phyloP scores from a whole-genome alignment of 2,888 invertebrate species.

The Tetanocera ferruginea region DNA sequence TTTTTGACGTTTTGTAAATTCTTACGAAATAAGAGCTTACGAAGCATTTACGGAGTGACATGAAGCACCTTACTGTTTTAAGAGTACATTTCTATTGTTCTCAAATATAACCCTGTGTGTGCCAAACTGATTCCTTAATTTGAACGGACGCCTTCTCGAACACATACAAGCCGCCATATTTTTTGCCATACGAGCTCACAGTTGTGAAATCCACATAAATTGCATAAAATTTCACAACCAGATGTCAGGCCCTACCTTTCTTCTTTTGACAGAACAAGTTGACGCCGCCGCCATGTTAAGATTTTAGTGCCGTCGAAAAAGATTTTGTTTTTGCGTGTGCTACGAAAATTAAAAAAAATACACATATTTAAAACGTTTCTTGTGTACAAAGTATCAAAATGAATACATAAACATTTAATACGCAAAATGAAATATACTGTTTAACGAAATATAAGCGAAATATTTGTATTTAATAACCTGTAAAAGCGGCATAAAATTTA shows the following conservation, averaged over 20 bases:
- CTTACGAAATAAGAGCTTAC: too few relatives aligned
- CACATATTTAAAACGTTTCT: not conserved
- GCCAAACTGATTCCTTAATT: too few relatives aligned
- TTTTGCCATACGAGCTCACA: too few relatives aligned
- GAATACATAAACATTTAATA: not conserved
- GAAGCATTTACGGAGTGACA: too few relatives aligned
- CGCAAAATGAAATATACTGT: not conserved
- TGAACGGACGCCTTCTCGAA: too few relatives aligned
- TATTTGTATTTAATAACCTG: not conserved
- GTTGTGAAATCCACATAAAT: too few relatives aligned
- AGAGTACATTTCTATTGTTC: too few relatives aligned
- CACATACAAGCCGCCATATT: too few relatives aligned
- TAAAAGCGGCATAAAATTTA: not conserved
- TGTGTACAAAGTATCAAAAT: not conserved
- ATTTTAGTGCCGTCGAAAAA: not conserved
- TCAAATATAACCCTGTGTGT: too few relatives aligned
- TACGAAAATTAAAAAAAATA: not conserved
- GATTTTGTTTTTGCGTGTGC: not conserved
- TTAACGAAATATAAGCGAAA: not conserved
- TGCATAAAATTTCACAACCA: not conserved
- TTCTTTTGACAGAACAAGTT: not conserved
- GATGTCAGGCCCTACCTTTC: not conserved
- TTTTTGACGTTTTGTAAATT: too few relatives aligned
- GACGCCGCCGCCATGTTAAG: slow-evolving; percentile 5
- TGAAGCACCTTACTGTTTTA: too few relatives aligned